A percentile compares a stretch with the other conserved stretches of the same genome.
phyloP scores from a whole-genome alignment of 2,888 invertebrate genomes.

The Tribolium freemani region DNA sequence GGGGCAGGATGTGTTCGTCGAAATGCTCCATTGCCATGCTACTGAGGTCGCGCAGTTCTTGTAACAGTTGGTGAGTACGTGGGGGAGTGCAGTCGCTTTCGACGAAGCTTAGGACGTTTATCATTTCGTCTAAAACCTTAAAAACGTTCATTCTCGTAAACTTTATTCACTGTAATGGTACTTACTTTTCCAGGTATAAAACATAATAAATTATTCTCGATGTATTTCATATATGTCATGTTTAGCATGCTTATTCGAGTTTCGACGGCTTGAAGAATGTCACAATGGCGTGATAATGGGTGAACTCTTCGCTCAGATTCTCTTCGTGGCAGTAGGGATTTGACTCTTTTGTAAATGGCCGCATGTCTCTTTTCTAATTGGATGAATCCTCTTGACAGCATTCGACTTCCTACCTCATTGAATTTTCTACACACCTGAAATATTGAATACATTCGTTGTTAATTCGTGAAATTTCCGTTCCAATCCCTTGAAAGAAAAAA shows the following conservation, averaged over 20 bases:
- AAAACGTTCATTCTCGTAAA: constrained; percentile 9
- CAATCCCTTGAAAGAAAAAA: no score
- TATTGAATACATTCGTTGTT: no score
- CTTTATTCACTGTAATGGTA: not conserved
- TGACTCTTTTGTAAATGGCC: constrained; percentile 82
- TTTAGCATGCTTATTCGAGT: constrained; percentile 92
- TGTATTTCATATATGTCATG: constrained; percentile 93
- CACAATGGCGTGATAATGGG: constrained; percentile 88
- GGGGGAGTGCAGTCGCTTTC: constrained; percentile 78
- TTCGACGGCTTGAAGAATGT: constrained; percentile 91
- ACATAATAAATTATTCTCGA: constrained; percentile 87
- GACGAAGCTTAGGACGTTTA: constrained; percentile 79
- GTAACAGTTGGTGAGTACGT: constrained; percentile 81
- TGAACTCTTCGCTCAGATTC: constrained; percentile 92
- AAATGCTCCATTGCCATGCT: constrained; percentile 98
- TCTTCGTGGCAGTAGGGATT: constrained; percentile 85
- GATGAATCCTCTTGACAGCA: constrained; percentile 86
- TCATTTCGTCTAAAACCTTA: constrained; percentile 91
- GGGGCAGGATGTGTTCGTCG: constrained; percentile 86
- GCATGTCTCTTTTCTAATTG: constrained; percentile 84
- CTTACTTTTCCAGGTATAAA: constrained; percentile 93
- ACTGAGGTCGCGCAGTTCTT: constrained; percentile 91
- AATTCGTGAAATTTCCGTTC: no score
- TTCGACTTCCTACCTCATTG: constrained; percentile 80
- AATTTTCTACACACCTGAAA: constrained; percentile 83